Evolutionary conservation across 2,113 vertebrate genomes (phyloP).

Genomic region (Gnathonemus longibarbis): DNA sequence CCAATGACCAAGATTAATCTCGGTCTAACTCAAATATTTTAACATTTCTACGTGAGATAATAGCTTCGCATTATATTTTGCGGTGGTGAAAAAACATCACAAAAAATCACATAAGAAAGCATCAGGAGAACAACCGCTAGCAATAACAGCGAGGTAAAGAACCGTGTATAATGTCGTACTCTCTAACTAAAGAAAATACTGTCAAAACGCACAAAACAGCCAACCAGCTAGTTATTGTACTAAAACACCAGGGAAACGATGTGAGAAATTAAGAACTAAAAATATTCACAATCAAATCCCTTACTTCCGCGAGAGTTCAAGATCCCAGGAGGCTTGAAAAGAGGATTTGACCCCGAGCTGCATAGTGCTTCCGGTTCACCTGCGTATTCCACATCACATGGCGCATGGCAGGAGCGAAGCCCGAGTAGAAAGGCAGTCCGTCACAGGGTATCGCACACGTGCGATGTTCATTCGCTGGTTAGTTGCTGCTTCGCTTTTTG

Average conservation of each 20-base stretch:
- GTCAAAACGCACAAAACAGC: neutral
- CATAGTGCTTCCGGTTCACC: neutral
- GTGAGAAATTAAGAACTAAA: neutral
- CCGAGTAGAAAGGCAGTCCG: neutral
- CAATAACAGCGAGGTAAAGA: neutral
- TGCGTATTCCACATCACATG: neutral
- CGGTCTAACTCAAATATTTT: neutral
- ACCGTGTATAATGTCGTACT: neutral
- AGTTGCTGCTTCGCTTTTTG: no score
- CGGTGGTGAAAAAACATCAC: neutral
- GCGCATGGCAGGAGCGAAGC: neutral
- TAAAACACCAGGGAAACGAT: neutral
- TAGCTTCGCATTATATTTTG: neutral
- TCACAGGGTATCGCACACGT: neutral
- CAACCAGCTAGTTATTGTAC: neutral
- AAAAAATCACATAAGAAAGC: neutral
- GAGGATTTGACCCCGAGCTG: neutral
- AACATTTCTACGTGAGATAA: neutral
- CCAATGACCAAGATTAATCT: neutral
- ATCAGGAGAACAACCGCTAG: neutral
- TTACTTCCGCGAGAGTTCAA: slow-evolving; percentile 1
- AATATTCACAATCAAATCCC: neutral
- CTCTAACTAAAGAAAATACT: neutral
- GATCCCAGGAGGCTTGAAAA: neutral
- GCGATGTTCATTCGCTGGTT: neutral